A percentile compares a stretch with the other conserved stretches of the same genome.
Conservation (phyloP, 2,888 invertebrate species). For the Platypus cylindrus region DNA sequence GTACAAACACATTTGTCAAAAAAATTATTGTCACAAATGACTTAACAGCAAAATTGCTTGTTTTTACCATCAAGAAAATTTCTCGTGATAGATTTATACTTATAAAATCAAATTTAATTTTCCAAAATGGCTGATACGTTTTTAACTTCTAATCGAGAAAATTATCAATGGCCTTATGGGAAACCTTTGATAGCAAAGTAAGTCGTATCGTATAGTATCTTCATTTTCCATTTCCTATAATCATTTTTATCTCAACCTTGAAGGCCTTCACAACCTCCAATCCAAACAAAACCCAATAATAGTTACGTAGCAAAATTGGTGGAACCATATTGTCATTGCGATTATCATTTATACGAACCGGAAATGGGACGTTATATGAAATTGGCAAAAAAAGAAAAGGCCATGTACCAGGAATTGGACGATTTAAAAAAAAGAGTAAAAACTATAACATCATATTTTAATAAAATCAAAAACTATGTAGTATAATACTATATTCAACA, state of each 20-base stretch:
- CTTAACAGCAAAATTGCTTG: too few relatives aligned
- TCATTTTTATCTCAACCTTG: too few relatives aligned
- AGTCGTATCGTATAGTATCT: too few relatives aligned
- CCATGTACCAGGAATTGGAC: conserved; percentile 43
- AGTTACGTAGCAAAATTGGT: conserved; percentile 41
- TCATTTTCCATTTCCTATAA: too few relatives aligned
- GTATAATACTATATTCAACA: too few relatives aligned
- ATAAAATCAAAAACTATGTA: background rate
- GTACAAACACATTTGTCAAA: too few relatives aligned
- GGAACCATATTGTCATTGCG: conserved; percentile 52
- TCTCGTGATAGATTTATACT: background rate
- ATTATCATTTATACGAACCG: conserved; percentile 47
- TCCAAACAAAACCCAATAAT: conserved; percentile 36
- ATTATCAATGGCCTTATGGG: conserved; percentile 48
- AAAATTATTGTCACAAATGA: too few relatives aligned
- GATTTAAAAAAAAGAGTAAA: conserved; percentile 32
- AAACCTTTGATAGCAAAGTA: conserved; percentile 30
- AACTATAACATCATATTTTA: background rate
- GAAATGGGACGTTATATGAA: conserved; percentile 48
- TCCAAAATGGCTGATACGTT: conserved; percentile 17
- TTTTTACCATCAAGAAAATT: background rate
- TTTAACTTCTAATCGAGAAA: conserved; percentile 48
- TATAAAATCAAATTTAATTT: background rate
- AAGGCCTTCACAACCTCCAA: conserved; percentile 49
- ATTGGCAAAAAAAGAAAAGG: conserved; percentile 46